Evolutionary conservation across 2,113 vertebrate species (phyloP), one percentile per base, ranked within the genome.

Genomic region (Mugil cephalus): DNA sequence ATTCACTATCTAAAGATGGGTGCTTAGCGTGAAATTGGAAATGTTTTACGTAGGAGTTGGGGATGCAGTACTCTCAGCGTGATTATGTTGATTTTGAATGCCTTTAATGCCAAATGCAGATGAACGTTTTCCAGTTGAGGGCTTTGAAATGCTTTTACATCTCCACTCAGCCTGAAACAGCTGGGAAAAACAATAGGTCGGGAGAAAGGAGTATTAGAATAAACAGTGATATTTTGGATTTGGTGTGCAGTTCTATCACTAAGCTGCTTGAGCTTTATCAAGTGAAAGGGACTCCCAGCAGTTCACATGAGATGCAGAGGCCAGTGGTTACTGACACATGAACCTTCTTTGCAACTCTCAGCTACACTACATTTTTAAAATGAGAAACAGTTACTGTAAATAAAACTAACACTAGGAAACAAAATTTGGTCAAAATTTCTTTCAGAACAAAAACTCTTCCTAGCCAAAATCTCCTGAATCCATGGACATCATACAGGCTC

Each of bases 21-120:
- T 72, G 68, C 78, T 42, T 58, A 83, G 87, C 84, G 45, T 92
- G 88, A 91, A 92, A 91, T 92, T 88, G 71, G 80, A 91, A 87
- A 82, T 75, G 76, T 72, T 88, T 79, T 87, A 86, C 67, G 88
- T 88, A 79, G 87, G 88, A 87, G 86, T 86, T 43, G 10, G 51
- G 62, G 54, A 69, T 71, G 61, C 64, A n/a, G 63, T 73, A 50
- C 71, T 70, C 79, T 84, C 65, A 55, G 63, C 52, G 6, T 73
- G 83, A 89, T 87, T 78, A 83, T 88, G 84, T 83, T 39, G 76
- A 88, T 88, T 88, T 79, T 74, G 55, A 88, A 77, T 38, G 46
- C 61, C 87, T 88, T 89, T 79, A 88, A 89, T 84, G 84, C 78
- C 79, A 83, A 89, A 86, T 84, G 78, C 53, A 79, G 81, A 89